Evolutionary conservation across 2,113 vertebrate species (phyloP).

Genomic region (Bubo blakistoni): DNA sequence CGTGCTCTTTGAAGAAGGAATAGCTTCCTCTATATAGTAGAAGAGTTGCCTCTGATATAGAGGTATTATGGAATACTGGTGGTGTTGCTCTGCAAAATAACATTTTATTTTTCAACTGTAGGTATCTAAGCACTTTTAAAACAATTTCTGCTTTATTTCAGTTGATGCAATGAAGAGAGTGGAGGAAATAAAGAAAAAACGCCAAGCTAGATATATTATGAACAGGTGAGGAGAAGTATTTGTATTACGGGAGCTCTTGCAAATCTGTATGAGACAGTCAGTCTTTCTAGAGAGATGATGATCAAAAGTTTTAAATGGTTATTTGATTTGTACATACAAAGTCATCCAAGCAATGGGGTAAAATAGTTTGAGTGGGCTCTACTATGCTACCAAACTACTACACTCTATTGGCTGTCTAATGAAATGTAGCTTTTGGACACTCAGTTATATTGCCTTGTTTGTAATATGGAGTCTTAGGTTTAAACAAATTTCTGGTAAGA

Average conservation of each 20-base stretch:
- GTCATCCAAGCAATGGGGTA: not conserved
- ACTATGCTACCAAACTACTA: rapidly evolving
- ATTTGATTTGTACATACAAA: not conserved
- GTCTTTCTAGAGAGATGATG: not conserved
- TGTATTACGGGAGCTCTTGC: not conserved
- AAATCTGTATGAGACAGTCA: not conserved
- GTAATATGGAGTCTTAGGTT: not conserved
- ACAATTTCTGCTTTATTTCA: conserved; percentile 65
- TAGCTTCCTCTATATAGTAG: rapidly evolving
- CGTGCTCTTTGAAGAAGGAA: not conserved
- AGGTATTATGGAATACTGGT: not conserved
- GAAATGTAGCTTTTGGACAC: not conserved
- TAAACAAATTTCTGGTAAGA: not conserved
- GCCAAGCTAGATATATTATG: conserved; percentile 93
- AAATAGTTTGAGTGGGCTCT: not conserved
- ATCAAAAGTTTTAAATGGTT: not conserved
- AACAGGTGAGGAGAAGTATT: conserved; percentile 83
- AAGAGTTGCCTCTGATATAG: not conserved
- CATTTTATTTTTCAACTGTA: not conserved
- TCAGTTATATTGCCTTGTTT: not conserved
- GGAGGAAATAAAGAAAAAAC: conserved; percentile 89
- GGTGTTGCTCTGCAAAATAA: not conserved
- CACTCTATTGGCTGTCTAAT: not conserved
- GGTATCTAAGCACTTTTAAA: not conserved
- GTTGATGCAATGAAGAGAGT: conserved; percentile 95